These are phyloP conservation scores for Eulemur macaco DNA, from an alignment of 2,113 vertebrate species.

Conservation along the genomic window DNA sequence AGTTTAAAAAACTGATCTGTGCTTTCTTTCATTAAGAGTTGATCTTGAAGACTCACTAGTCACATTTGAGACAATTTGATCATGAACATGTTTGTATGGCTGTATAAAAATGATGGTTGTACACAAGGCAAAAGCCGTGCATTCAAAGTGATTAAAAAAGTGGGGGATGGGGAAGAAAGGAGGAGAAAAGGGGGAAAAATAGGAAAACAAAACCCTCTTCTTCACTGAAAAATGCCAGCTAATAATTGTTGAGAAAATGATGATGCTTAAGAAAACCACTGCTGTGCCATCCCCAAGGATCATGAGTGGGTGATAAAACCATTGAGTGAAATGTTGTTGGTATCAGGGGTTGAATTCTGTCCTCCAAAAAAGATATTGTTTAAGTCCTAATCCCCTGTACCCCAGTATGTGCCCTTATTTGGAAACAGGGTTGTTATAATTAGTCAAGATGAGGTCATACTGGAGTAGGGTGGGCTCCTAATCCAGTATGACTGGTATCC, in stretches of 20 bases:
- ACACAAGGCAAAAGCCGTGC: constrained; percentile 6
- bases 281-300: neutral
- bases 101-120: neutral
- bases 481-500: neutral
- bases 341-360: neutral
- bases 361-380: neutral
- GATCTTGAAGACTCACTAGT: neutral
- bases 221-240: constrained; percentile 12
- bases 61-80: neutral
- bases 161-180: neutral
- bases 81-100: neutral
- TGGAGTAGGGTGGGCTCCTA: neutral
- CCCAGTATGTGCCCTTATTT: neutral
- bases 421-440: neutral
- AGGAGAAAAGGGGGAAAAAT: neutral
- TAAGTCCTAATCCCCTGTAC: neutral
- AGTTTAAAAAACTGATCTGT: neutral
- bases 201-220: neutral
- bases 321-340: neutral
- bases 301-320: neutral
- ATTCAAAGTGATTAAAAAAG: neutral
- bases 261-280: neutral
- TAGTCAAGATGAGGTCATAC: neutral
- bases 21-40: constrained; percentile 37
- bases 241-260: constrained; percentile 10